Evolutionary conservation across 1,140 invertebrate genomes (phyloP).

Genomic region (Drosophila hydei): DNA sequence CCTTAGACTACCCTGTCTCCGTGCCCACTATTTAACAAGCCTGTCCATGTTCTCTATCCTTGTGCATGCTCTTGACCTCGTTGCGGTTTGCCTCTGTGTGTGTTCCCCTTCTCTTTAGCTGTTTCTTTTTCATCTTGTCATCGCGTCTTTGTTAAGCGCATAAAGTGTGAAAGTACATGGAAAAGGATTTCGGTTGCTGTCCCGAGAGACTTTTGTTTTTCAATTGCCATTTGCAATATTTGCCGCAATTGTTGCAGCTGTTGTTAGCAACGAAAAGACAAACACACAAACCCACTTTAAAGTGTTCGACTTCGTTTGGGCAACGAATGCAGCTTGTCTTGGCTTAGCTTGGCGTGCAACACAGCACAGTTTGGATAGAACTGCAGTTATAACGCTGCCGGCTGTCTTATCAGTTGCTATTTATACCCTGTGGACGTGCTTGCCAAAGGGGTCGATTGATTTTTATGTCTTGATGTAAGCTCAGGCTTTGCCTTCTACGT

Average conservation of each 20-base stretch:
- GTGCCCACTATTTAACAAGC: neutral
- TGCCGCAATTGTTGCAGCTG: slow-evolving; percentile 64
- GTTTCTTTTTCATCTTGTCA: slow-evolving; percentile 30
- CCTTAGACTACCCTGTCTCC: slow-evolving; percentile 2
- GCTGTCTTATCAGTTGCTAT: slow-evolving; percentile 52
- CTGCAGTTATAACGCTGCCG: slow-evolving; percentile 53
- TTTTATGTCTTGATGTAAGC: no score
- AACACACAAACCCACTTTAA: slow-evolving; percentile 8
- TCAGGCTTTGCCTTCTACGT: no score
- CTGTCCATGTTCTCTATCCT: slow-evolving; percentile 16
- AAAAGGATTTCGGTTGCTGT: slow-evolving; percentile 57
- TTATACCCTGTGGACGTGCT: neutral
- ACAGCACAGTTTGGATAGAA: slow-evolving; percentile 47
- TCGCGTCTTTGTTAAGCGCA: slow-evolving; percentile 45
- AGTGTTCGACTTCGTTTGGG: slow-evolving; percentile 11
- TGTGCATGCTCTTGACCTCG: slow-evolving; percentile 38
- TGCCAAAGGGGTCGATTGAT: no score
- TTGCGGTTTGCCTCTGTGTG: slow-evolving; percentile 5
- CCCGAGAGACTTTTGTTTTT: slow-evolving; percentile 73
- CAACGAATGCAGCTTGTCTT: neutral
- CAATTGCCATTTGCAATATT: slow-evolving; percentile 79
- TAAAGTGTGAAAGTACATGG: slow-evolving; percentile 63
- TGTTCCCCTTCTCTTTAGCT: neutral
- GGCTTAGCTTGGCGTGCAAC: neutral
- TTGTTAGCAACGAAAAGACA: neutral